Base-by-base conservation (phyloP, 2,113 vertebrate genomes). In the Tursiops truncatus region DNA sequence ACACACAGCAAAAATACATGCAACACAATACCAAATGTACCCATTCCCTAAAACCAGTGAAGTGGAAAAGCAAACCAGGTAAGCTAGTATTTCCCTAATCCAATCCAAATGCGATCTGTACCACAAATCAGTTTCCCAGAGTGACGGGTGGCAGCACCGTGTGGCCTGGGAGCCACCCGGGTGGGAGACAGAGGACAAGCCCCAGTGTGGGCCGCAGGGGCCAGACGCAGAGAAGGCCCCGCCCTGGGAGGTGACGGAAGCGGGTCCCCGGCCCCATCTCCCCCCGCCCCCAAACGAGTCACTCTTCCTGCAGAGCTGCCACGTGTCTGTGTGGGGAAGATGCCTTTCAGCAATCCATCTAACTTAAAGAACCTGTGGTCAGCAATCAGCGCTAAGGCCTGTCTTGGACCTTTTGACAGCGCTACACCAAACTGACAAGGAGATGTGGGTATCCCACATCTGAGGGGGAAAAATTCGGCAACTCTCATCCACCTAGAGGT, bases 121-220 rank as follows among this genome's bases (percentile, higher is more conserved):
- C 14, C 67, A 26, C 60, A 47, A 4, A 9, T 33, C 33, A 0
- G 33, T 1, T 33, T 41, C 77, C 63, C 47, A 18, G 53, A 33
- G 62, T 1, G 3, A 26, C 8, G 1, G 26, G 36, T 12, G 17
- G 82, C 11, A 23, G 53, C 0, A 2, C 9, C 73, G 20, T 2
- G 11, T 1, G 58, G 79, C 73, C 63, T 0, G 6, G 8, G 25
- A n/a, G 91, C 18, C 13, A 0, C 68, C 23, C 5, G 11, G 28
- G 38, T 0, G 1, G 3, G 7, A 53, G 50, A 25, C 20, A 38
- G 56, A 44, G 38, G 18, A 33, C 17, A 6, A 26, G 63, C 28
- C 20, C 44, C 53, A 9, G 8, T 0, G 5, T 0, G 3, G 36
- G 38, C 8, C 0, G 47, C 8, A 4, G 0, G 1, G 60, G n/a